Conservation (phyloP, 2,888 invertebrate species). For the Seira ritae region DNA sequence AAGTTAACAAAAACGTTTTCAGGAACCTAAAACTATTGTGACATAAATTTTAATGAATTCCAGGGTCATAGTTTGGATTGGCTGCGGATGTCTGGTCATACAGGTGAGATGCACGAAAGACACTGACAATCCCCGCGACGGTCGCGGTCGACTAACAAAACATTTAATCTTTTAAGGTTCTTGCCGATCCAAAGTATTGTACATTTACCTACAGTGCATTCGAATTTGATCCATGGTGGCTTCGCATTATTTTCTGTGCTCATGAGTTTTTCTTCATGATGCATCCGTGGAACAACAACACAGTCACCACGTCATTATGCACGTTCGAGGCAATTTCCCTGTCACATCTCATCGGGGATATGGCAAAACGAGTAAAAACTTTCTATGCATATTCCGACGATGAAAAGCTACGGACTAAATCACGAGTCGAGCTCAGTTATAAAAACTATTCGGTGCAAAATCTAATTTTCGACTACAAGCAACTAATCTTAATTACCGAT, state of each 20-base stretch:
- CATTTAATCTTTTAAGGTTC: too few species aligned
- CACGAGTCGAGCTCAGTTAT: too few species aligned
- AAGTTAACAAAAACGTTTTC: background rate
- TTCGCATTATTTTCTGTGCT: slow-evolving; percentile 37
- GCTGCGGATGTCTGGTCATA: slow-evolving; percentile 24
- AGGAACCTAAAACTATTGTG: background rate
- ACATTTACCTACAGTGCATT: slow-evolving; percentile 33
- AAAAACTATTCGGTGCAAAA: too few species aligned
- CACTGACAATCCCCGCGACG: too few species aligned
- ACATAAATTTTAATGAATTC: too few species aligned
- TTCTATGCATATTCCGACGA: slow-evolving; percentile 16
- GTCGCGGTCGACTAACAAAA: too few species aligned
- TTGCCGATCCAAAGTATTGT: slow-evolving; percentile 39
- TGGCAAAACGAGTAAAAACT: slow-evolving; percentile 14
- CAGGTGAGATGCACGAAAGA: too few species aligned
- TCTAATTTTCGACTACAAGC: slow-evolving; percentile 41
- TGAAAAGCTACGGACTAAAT: too few species aligned
- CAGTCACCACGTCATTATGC: slow-evolving; percentile 9
- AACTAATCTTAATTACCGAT: slow-evolving; percentile 33
- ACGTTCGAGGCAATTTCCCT: slow-evolving; percentile 38
- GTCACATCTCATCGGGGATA: background rate
- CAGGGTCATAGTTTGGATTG: slow-evolving; percentile 41
- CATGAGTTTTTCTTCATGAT: slow-evolving; percentile 53
- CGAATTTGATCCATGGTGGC: background rate
- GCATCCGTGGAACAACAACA: slow-evolving; percentile 28